These are phyloP conservation scores for Bradypus variegatus DNA, from an alignment of 2,797 vertebrate species.

Conservation along the genomic window DNA sequence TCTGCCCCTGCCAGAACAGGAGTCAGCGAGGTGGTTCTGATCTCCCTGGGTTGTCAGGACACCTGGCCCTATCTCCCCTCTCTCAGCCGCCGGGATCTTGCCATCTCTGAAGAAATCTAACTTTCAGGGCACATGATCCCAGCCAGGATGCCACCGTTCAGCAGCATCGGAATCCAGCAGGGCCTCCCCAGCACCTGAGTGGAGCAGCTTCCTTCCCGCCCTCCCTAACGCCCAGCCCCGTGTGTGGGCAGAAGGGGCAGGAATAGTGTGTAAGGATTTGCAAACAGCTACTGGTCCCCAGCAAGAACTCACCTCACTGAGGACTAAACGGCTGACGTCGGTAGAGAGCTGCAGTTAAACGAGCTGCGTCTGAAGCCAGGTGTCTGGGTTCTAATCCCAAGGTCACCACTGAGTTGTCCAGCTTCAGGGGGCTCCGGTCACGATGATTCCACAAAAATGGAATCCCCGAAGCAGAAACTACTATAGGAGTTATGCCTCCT, in stretches of 20 bases:
- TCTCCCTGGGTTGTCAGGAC: not conserved
- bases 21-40: not conserved
- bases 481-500: accelerated
- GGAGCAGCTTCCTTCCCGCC: not conserved
- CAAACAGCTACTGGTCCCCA: not conserved
- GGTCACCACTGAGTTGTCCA: not conserved
- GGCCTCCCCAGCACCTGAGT: not conserved
- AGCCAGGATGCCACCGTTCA: not conserved
- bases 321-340: not conserved
- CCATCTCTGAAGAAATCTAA: not conserved
- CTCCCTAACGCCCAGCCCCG: accelerated
- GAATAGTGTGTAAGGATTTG: not conserved
- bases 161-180: not conserved
- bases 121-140: not conserved
- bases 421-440: not conserved
- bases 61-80: not conserved
- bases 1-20: not conserved
- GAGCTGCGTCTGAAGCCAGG: not conserved
- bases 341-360: not conserved
- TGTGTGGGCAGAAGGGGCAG: not conserved
- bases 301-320: not conserved
- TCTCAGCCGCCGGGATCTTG: not conserved
- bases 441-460: not conserved
- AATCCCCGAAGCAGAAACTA: accelerated
- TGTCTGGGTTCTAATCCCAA: accelerated